These are phyloP conservation scores for Philypnodon macrostomus DNA, from an alignment of 2,797 vertebrate genomes.

Conservation along the genomic window DNA sequence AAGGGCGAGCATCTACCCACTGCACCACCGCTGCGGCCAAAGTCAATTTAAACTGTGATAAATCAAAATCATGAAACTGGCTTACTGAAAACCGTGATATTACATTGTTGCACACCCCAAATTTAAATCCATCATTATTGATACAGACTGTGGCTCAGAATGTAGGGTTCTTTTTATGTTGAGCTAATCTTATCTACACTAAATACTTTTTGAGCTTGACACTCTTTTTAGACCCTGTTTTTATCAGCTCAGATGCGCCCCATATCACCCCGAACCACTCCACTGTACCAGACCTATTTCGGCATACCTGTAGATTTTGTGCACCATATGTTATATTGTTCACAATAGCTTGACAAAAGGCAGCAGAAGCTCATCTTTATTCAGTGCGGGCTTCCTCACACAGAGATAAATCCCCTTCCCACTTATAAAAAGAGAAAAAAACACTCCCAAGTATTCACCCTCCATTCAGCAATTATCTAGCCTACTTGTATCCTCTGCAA, in stretches of 20 bases:
- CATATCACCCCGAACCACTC: not conserved
- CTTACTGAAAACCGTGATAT: too few species aligned
- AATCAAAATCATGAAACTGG: too few species aligned
- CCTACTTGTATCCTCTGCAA: constrained; percentile 48
- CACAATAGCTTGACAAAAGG: constrained; percentile 57
- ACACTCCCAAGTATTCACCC: constrained; percentile 41
- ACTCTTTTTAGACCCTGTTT: not conserved
- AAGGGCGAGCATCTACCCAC: too few species aligned
- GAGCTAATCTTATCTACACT: too few species aligned
- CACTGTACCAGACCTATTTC: constrained; percentile 45
- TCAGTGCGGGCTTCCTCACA: constrained; percentile 51
- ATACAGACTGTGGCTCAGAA: too few species aligned
- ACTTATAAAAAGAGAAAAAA: constrained; percentile 36
- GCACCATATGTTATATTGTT: constrained; percentile 42
- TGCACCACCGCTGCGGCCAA: too few species aligned
- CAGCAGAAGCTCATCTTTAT: constrained; percentile 63
- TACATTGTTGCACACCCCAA: too few species aligned
- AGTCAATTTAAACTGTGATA: too few species aligned
- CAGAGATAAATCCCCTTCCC: constrained; percentile 60
- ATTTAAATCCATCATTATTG: too few species aligned
- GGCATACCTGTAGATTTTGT: constrained; percentile 59
- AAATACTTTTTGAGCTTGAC: too few species aligned
- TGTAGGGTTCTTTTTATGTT: too few species aligned
- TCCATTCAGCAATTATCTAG: constrained; percentile 56
- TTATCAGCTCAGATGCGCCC: constrained; percentile 28